These are phyloP conservation scores for Oophaga sylvatica DNA, from an alignment of 2,797 vertebrate genomes.

Conservation along the genomic window DNA sequence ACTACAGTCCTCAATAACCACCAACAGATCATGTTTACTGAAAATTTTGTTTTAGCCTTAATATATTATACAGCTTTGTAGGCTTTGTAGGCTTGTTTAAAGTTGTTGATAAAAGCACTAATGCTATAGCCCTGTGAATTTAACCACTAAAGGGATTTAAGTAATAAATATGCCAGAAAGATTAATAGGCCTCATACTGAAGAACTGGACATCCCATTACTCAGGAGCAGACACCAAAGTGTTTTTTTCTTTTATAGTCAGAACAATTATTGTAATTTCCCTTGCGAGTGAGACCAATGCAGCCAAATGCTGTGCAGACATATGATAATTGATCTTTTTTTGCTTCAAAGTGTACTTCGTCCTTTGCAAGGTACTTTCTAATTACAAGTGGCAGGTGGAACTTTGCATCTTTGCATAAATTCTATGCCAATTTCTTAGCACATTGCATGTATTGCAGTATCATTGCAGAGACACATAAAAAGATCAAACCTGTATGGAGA, in stretches of 20 bases:
- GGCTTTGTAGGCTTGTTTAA: too few species aligned
- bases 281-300: constrained; percentile 4
- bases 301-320: background rate
- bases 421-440: background rate
- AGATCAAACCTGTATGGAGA: too few species aligned
- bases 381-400: constrained; percentile 9
- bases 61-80: too few species aligned
- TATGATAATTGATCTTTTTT: constrained; percentile 9
- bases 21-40: too few species aligned
- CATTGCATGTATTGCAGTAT: background rate
- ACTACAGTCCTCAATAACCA: too few species aligned
- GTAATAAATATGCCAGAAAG: constrained; percentile 2
- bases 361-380: constrained; percentile 11
- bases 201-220: background rate
- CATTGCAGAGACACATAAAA: background rate
- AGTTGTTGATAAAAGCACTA: background rate
- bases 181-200: constrained; percentile 14
- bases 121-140: background rate
- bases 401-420: constrained; percentile 22
- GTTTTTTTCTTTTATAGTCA: constrained; percentile 10
- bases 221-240: background rate
- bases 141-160: background rate
- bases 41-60: too few species aligned
- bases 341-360: constrained; percentile 32
- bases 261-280: constrained; percentile 41